phyloP scores from a whole-genome alignment of 2,113 vertebrate genomes.

The Dasyprocta punctata region DNA sequence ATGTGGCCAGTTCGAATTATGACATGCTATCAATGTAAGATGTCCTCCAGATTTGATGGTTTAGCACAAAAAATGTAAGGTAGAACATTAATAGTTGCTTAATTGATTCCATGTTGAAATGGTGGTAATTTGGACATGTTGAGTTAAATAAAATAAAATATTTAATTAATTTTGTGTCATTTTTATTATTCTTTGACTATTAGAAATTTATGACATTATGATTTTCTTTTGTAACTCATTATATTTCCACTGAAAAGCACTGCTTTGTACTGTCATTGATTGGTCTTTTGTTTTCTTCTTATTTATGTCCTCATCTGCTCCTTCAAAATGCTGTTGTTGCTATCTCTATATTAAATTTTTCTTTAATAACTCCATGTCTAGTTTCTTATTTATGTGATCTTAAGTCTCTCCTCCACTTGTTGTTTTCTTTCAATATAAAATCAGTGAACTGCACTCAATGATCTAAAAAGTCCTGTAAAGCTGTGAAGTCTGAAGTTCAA shows the following conservation, averaged over 20 bases:
- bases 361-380: background rate
- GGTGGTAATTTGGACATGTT: background rate
- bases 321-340: background rate
- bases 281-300: background rate
- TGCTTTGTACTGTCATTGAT: background rate
- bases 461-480: slow-evolving; percentile 12
- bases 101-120: slow-evolving; percentile 9
- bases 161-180: slow-evolving; percentile 13
- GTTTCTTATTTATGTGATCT: background rate
- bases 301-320: background rate
- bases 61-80: background rate
- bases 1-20: background rate
- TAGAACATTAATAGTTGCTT: background rate
- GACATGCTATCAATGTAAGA: background rate
- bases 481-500: background rate
- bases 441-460: background rate
- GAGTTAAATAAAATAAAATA: background rate
- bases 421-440: background rate
- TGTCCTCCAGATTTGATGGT: background rate
- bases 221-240: background rate
- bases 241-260: background rate
- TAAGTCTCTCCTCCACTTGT: background rate
- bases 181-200: background rate
- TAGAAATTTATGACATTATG: background rate
- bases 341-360: background rate